Evolutionary conservation across 2,797 vertebrate species (phyloP), one percentile per base, ranked within the genome.

Genomic region (Nyctibius grandis): DNA sequence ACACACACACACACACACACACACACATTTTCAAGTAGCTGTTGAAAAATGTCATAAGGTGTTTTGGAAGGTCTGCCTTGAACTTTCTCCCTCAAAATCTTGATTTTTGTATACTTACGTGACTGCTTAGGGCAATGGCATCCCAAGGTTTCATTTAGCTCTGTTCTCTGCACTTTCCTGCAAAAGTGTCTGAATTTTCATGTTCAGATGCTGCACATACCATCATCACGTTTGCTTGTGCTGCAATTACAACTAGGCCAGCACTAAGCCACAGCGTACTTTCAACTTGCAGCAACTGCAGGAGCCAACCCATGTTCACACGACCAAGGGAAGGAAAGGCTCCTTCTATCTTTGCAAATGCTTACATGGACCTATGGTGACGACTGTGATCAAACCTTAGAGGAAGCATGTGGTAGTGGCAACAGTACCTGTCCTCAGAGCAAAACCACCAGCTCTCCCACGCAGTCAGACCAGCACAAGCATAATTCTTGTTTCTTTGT

Each of bases 391-490:
- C 67, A 67, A 36, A 42, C 18, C 36, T 40, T 42, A 11, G 20
- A 48, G 51, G 36, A 91, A 87, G 21, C 36, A 11, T 10, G 12
- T 59, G 31, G 47, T 8, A 47, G 42, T 8, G 16, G 70, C 67
- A 88, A n/a, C 34, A 12, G 33, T 48, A 34, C 64, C 38, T 48
- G 67, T 76, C 44, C 87, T 76, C 63, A 67, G 25, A 61, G 51
- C 23, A 86, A 56, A 89, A 44, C 34, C 59, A 76, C 44, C 63
- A 88, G 81, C 63, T 90, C 81, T 92, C 88, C 84, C 84, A 96
- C 12, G 26, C 91, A 38, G 70, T 74, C 92, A 92, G 51, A 12
- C 44, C 59, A 83, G 78, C 29, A 60, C 44, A 68, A 77, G 65
- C 17, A 7, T 50, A 92, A 61, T 68, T 93, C 88, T 85, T 88